Percentiles rank a stretch among this genome's conserved stretches.
These are phyloP conservation scores for Tridacna gigas DNA, from an alignment of 2,888 invertebrate genomes.

Conservation along the genomic window DNA sequence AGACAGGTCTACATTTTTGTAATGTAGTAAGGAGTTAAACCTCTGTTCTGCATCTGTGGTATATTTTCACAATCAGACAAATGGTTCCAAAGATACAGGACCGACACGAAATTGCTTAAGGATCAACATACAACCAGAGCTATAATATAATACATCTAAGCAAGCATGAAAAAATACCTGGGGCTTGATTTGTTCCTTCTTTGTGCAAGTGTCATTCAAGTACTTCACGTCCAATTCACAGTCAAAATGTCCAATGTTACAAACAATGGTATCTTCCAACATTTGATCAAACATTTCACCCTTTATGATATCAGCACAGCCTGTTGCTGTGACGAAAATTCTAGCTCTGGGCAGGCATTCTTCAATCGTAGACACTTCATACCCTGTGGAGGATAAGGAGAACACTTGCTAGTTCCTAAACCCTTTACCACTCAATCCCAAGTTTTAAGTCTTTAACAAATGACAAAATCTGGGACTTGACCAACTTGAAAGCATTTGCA, in stretches of 20 bases:
- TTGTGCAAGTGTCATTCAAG: conserved; percentile 94
- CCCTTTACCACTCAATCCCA: too few relatives aligned
- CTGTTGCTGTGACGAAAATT: conserved; percentile 99
- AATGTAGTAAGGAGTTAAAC: too few relatives aligned
- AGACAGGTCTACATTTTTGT: too few relatives aligned
- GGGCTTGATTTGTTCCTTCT: conserved; percentile 97
- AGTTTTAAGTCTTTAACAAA: background rate
- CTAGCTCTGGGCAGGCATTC: conserved; percentile 95
- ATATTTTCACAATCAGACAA: too few relatives aligned
- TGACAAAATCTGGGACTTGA: too few relatives aligned
- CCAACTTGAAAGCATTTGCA: too few relatives aligned
- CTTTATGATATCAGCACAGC: conserved; percentile 95
- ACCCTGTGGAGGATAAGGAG: conserved; percentile 81
- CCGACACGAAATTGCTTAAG: too few relatives aligned
- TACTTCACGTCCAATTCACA: conserved; percentile 98
- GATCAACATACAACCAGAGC: too few relatives aligned
- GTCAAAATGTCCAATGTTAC: conserved; percentile 99
- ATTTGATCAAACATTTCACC: conserved; percentile 95
- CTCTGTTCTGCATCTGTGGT: too few relatives aligned
- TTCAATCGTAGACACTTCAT: conserved; percentile 95
- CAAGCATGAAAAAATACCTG: conserved; percentile 88
- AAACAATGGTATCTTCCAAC: conserved; percentile 98
- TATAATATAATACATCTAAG: too few relatives aligned
- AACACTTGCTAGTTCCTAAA: background rate
- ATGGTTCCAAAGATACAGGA: too few relatives aligned